Evolutionary conservation across 2,113 vertebrate species (phyloP), one percentile per base, ranked within the genome.

Genomic region (Megaceryle maxima): DNA sequence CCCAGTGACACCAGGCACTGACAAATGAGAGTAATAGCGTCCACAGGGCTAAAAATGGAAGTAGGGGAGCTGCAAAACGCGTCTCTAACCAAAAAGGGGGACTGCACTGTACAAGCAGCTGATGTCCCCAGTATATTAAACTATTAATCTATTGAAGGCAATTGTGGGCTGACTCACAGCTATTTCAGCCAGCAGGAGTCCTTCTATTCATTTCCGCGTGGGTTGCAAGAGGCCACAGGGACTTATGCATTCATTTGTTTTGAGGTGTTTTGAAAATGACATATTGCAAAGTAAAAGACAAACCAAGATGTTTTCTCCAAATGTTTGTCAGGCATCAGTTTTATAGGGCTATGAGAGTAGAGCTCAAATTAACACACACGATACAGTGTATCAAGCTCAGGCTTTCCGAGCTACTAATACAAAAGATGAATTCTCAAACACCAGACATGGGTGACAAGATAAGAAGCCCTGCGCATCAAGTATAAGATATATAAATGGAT

Each of bases 361-460:
- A 88, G 83, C 67, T 63, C 46, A 39, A 67, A 90, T 77, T 80
- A 90, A 83, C 63, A 48, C 84, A 3, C 22, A 25, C 18, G n/a
- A 73, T 69, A 20, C 11, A 59, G 31, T 3, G 10, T 8, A 20
- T 29, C 50, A 69, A 70, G 46, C 70, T 10, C 22, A 48, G 70
- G 72, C 84, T 94, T 88, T 94, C 64, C 5, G 10, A 88, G 82
- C 67, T 74, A 29, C 82, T 92, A 57, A 83, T 41, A 78, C 66
- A 88, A 81, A 87, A 90, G 75, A 83, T 51, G 79, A 70, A 83
- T 88, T 84, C 56, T 80, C 84, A 66, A 86, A 73, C 82, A 62
- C 29, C 53, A 93, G 91, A 57, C 72, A 33, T 62, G 74, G 87
- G 84, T 91, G 90, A 95, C 95, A 84, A 92, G 90, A 79, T 85